A percentile compares a stretch with the other conserved stretches of the same genome.
These are phyloP conservation scores for Myioborus melanocephalus DNA, from an alignment of 2,797 vertebrate species.

Conservation along the genomic window DNA sequence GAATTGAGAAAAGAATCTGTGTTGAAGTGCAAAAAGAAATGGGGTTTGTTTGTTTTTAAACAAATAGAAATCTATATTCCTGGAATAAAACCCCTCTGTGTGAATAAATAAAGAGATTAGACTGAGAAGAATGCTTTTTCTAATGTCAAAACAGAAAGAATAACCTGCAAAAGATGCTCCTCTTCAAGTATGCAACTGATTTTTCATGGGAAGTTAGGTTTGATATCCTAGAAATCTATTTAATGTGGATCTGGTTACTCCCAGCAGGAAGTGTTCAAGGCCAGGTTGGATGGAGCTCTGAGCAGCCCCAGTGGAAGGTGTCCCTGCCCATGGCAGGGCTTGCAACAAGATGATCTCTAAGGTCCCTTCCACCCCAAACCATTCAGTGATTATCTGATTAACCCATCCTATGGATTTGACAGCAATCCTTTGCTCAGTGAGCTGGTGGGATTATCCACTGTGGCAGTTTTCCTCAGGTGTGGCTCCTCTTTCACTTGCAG, in stretches of 20 bases:
- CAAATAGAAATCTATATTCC: constrained; percentile 17
- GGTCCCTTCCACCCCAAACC: background rate
- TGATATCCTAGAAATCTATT: background rate
- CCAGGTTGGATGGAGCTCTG: background rate
- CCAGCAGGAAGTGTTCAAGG: too few species aligned
- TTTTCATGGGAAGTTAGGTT: background rate
- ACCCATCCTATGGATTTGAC: background rate
- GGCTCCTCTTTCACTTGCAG: background rate
- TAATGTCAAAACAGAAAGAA: background rate
- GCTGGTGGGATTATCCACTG: background rate
- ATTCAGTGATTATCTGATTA: background rate
- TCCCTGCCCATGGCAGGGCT: background rate
- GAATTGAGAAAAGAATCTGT: constrained; percentile 45
- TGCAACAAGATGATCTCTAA: background rate
- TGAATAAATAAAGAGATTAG: constrained; percentile 38
- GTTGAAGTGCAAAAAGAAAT: constrained; percentile 1
- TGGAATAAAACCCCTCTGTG: background rate
- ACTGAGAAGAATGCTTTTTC: background rate
- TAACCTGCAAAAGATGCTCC: background rate
- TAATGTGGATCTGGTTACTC: background rate
- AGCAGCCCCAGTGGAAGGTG: background rate
- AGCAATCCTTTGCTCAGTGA: background rate
- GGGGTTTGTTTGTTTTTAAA: constrained; percentile 26
- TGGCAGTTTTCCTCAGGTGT: background rate
- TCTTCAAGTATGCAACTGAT: background rate